Percentiles rank a stretch among this genome's conserved stretches.
phyloP scores from a whole-genome alignment of 2,888 invertebrate species.

The Capitulum mitella region DNA sequence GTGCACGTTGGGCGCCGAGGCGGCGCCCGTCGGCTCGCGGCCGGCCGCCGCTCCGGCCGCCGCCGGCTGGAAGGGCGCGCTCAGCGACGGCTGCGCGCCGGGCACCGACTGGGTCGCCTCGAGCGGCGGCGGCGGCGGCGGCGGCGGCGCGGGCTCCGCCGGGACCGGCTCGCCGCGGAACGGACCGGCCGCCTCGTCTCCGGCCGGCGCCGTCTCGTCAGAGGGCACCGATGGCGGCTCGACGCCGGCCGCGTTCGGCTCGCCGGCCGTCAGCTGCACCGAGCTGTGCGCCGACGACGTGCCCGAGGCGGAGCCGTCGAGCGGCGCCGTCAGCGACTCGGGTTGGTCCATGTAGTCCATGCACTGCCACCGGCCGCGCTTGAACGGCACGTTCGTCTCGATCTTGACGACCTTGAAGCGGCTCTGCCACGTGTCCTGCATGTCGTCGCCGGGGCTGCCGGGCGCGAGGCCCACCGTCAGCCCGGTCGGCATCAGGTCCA shows the following conservation, averaged over 20 bases:
- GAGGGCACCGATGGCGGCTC: background rate
- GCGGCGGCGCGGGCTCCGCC: background rate
- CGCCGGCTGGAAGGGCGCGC: background rate
- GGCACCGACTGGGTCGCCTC: background rate
- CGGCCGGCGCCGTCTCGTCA: background rate
- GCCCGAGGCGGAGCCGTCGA: slow-evolving; percentile 27
- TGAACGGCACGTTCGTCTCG: slow-evolving; percentile 88
- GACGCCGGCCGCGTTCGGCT: background rate
- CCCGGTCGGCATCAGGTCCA: background rate
- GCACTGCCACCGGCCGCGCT: slow-evolving; percentile 86
- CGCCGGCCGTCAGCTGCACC: background rate
- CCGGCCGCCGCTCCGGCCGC: background rate
- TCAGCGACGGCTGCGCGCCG: background rate
- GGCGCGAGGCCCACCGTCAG: slow-evolving; percentile 11
- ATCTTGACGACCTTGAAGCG: slow-evolving; percentile 93
- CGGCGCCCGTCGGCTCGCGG: background rate
- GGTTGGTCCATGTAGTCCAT: slow-evolving; percentile 88
- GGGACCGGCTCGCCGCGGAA: background rate
- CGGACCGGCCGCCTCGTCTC: background rate
- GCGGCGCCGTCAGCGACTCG: slow-evolving; percentile 30
- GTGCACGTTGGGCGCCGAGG: slow-evolving; percentile 14
- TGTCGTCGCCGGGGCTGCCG: background rate
- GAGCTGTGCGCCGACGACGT: slow-evolving; percentile 28
- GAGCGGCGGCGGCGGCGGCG: background rate
- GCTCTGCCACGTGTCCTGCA: slow-evolving; percentile 39